phyloP scores from a whole-genome alignment of 2,797 vertebrate genomes.

The Pseudomugil gertrudae region DNA sequence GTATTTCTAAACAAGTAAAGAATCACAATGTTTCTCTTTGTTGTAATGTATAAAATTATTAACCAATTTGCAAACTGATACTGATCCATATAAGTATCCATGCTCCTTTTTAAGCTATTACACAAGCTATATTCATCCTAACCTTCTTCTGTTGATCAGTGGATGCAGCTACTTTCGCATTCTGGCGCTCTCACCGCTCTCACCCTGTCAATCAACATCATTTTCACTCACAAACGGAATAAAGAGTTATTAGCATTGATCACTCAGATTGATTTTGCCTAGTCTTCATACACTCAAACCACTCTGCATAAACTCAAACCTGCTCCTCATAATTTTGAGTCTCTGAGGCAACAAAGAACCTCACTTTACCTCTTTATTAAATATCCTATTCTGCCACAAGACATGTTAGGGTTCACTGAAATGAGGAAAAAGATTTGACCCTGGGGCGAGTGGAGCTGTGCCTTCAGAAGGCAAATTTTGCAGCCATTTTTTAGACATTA shows the following conservation, averaged over 20 bases:
- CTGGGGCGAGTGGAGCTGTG: neutral
- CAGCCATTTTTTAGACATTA: neutral
- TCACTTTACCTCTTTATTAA: neutral
- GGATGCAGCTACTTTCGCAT: neutral
- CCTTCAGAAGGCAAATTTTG: neutral
- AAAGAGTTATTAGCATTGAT: constrained; percentile 22
- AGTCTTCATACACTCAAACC: constrained; percentile 5
- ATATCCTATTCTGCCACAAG: neutral
- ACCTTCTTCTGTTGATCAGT: neutral
- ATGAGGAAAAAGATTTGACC: neutral
- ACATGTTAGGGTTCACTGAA: neutral
- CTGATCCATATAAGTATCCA: neutral
- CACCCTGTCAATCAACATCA: constrained; percentile 27
- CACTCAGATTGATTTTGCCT: constrained; percentile 12
- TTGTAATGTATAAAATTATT: neutral
- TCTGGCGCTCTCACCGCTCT: constrained; percentile 15
- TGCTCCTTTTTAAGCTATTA: neutral
- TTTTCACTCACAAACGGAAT: constrained; percentile 36
- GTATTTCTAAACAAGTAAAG: neutral
- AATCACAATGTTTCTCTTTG: neutral
- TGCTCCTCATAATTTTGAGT: neutral
- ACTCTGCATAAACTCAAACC: neutral
- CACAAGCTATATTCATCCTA: neutral
- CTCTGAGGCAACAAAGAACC: neutral
- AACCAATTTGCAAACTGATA: neutral